These are phyloP conservation scores for Baccha elongata DNA, from an alignment of 2,888 invertebrate species.

Conservation along the genomic window DNA sequence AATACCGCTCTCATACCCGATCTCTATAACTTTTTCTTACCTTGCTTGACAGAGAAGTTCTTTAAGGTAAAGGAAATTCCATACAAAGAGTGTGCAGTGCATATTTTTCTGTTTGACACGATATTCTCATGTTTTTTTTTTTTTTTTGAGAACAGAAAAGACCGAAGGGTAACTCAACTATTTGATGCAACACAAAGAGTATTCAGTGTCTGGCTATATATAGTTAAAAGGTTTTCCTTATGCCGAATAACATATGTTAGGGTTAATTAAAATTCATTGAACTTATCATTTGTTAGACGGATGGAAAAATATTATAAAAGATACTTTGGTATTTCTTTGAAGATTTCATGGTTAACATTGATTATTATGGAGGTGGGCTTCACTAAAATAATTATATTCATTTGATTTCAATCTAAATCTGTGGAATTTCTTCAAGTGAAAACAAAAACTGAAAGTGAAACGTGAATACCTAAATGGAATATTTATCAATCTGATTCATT, in stretches of 20 bases:
- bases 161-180: background rate
- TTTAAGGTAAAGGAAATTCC: constrained; percentile 20
- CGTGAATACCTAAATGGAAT: too few relatives aligned
- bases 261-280: constrained; percentile 68
- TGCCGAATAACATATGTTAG: constrained; percentile 46
- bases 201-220: background rate
- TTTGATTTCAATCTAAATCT: too few relatives aligned
- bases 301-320: background rate
- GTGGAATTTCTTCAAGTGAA: too few relatives aligned
- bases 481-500: constrained; percentile 17
- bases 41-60: background rate
- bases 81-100: constrained; percentile 9
- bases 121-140: constrained; percentile 32
- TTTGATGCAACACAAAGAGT: background rate
- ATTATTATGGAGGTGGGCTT: too few relatives aligned
- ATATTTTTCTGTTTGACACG: constrained; percentile 42
- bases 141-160: constrained; percentile 5
- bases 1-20: background rate
- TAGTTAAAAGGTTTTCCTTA: constrained; percentile 16
- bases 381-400: too few relatives aligned
- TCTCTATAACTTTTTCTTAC: background rate
- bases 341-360: background rate
- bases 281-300: constrained; percentile 52
- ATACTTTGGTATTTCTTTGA: constrained; percentile 39
- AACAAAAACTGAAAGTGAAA: too few relatives aligned